phyloP scores from a whole-genome alignment of 1,140 invertebrate genomes.

The Leptinotarsa defecta region DNA sequence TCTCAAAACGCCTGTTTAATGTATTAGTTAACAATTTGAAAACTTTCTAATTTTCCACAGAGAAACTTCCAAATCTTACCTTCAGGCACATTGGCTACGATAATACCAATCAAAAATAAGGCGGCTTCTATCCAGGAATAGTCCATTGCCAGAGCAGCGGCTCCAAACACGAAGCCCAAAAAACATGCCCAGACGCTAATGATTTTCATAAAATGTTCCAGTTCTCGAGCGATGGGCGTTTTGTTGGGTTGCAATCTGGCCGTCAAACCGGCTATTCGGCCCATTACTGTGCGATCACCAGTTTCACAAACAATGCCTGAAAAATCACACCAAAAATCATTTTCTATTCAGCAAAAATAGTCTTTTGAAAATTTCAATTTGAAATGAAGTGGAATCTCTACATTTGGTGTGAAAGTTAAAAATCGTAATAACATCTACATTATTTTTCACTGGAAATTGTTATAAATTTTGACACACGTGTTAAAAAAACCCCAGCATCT shows the following conservation, averaged over 20 bases:
- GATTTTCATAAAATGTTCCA: constrained; percentile 77
- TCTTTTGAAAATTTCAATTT: too few relatives aligned
- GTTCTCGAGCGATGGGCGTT: constrained; percentile 80
- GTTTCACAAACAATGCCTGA: constrained; percentile 72
- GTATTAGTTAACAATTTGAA: not conserved
- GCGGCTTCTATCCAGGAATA: constrained; percentile 79
- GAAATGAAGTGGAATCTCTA: too few relatives aligned
- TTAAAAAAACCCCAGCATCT: too few relatives aligned
- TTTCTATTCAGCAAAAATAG: too few relatives aligned
- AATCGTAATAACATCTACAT: too few relatives aligned
- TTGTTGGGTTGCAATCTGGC: constrained; percentile 72
- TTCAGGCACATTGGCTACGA: constrained; percentile 85
- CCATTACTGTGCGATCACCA: constrained; percentile 84
- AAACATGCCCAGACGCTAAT: constrained; percentile 78
- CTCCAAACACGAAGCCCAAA: constrained; percentile 76
- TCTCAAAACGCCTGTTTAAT: not conserved
- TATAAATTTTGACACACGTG: too few relatives aligned
- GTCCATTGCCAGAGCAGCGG: constrained; percentile 69
- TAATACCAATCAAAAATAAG: constrained; percentile 83
- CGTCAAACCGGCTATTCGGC: constrained; percentile 79
- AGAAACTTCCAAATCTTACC: constrained; percentile 48
- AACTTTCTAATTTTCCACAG: not conserved
- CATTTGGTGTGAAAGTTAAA: too few relatives aligned
- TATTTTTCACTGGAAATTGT: too few relatives aligned
- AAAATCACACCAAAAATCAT: not conserved